These are phyloP conservation scores for Polymixis flavicincta DNA, from an alignment of 2,888 invertebrate species.

Conservation along the genomic window DNA sequence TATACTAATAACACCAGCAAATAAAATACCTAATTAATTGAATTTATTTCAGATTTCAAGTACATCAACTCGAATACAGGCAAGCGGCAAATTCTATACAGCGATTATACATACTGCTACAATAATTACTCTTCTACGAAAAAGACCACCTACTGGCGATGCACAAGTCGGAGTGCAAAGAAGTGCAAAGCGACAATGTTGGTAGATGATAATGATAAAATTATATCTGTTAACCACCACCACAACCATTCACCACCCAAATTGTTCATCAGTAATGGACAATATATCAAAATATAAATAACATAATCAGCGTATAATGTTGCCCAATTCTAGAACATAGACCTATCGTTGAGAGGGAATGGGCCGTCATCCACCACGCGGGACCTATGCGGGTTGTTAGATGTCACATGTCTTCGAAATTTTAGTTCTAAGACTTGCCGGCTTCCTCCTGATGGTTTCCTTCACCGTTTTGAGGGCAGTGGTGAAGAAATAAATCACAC, in stretches of 20 bases:
- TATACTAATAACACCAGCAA: neutral
- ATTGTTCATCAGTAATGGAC: conserved; percentile 1
- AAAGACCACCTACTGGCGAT: conserved; percentile 24
- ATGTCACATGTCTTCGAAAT: too few species aligned
- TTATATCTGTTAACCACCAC: conserved; percentile 13
- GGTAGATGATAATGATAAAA: conserved; percentile 9
- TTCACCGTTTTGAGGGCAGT: too few species aligned
- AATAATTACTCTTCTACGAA: conserved; percentile 30
- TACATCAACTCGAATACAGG: conserved; percentile 28
- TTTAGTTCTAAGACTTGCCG: too few species aligned
- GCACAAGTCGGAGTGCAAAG: conserved; percentile 1
- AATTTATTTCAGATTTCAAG: conserved; percentile 26
- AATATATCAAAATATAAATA: conserved; percentile 1
- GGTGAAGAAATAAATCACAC: too few species aligned
- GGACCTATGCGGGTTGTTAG: too few species aligned
- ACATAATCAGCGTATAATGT: too few species aligned
- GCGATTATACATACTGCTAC: conserved; percentile 22
- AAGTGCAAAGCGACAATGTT: conserved; percentile 40
- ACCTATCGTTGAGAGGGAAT: too few species aligned
- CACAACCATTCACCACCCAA: conserved; percentile 16
- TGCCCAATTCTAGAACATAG: too few species aligned
- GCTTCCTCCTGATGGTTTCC: too few species aligned
- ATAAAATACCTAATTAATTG: neutral
- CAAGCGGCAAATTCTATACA: conserved; percentile 24
- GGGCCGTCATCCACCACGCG: too few species aligned